phyloP scores from a whole-genome alignment of 2,888 invertebrate genomes.

The Tenthredo scrophulariae region DNA sequence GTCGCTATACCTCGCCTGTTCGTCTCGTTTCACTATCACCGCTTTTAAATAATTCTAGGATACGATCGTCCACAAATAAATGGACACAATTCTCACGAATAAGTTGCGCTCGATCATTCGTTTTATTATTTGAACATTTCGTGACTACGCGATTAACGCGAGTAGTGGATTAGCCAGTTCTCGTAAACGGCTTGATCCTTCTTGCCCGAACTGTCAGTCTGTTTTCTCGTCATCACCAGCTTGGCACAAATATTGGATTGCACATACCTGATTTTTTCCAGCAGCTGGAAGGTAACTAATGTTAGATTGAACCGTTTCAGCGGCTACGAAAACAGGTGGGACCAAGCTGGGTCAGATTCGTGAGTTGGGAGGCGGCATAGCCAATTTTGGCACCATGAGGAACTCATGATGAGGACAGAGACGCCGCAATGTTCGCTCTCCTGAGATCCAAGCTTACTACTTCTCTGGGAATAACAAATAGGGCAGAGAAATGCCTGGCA shows the following conservation, averaged over 20 bases:
- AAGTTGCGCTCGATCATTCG: neutral
- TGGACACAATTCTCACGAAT: neutral
- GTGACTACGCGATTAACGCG: neutral
- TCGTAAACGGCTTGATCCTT: neutral
- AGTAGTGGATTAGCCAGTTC: neutral
- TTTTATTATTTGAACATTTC: neutral
- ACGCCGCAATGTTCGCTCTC: slow-evolving; percentile 39
- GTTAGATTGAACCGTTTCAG: neutral
- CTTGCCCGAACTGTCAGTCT: neutral
- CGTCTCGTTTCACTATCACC: neutral
- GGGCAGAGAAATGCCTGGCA: slow-evolving; percentile 5
- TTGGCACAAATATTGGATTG: neutral
- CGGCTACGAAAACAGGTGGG: neutral
- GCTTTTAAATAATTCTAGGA: neutral
- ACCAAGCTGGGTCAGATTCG: neutral
- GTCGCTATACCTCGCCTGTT: neutral
- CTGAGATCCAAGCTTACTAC: neutral
- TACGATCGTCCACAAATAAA: neutral
- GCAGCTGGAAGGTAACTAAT: neutral
- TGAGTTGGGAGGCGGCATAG: neutral
- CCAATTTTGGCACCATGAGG: slow-evolving; percentile 31
- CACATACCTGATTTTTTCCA: neutral
- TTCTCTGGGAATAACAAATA: slow-evolving; percentile 5
- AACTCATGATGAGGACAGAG: slow-evolving; percentile 50
- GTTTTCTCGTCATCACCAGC: neutral